phyloP scores from a whole-genome alignment of 2,113 vertebrate genomes.

The Odocoileus hemionus region DNA sequence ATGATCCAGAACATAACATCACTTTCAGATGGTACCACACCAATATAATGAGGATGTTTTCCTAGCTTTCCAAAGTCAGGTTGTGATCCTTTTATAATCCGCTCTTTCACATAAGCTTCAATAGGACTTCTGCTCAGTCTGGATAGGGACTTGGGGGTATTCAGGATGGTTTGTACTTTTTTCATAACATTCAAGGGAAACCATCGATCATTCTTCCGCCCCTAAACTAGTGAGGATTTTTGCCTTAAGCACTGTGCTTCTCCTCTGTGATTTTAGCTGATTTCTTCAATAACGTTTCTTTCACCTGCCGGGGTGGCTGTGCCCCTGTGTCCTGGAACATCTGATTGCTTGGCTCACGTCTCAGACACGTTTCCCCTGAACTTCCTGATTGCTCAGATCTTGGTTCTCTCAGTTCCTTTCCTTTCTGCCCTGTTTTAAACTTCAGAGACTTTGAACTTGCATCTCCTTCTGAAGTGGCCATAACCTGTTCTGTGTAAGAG shows the following conservation, averaged over 20 bases:
- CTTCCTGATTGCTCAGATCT: not conserved
- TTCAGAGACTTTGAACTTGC: conserved; percentile 52
- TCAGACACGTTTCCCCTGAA: not conserved
- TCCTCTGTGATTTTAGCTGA: not conserved
- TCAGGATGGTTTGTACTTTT: no score
- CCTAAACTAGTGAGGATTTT: not conserved
- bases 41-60: not conserved
- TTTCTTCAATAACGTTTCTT: not conserved
- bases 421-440: conserved; percentile 40
- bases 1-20: not conserved
- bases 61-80: not conserved
- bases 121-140: not conserved
- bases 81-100: not conserved
- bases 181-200: not conserved
- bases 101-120: not conserved
- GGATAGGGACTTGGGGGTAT: not conserved
- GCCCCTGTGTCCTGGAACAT: not conserved
- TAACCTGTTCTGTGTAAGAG: not conserved
- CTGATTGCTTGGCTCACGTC: not conserved
- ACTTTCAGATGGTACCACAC: not conserved
- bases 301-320: not conserved
- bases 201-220: not conserved
- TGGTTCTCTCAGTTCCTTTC: not conserved
- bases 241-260: not conserved
- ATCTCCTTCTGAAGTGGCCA: conserved; percentile 27